Evolutionary conservation across 2,797 vertebrate species (phyloP).

Genomic region (Gymnothorax reevesii): DNA sequence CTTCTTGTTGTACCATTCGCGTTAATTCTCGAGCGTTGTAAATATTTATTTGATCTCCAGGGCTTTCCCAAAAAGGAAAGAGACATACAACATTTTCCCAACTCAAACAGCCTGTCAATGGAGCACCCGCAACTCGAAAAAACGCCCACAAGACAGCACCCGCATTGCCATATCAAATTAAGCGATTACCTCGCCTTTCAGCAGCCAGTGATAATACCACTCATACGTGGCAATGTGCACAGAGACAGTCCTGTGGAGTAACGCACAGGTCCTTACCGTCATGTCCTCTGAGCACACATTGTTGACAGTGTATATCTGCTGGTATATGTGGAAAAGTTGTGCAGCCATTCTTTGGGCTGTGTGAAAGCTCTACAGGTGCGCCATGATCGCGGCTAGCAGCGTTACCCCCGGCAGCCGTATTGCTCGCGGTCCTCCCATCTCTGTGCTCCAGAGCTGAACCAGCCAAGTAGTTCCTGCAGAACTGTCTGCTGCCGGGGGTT

Average conservation of each 20-base stretch:
- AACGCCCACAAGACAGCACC: neutral
- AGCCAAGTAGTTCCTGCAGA: constrained; percentile 44
- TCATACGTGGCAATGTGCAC: neutral
- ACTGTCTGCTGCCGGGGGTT: constrained; percentile 74
- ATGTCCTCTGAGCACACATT: constrained; percentile 67
- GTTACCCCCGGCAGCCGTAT: constrained; percentile 13
- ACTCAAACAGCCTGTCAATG: neutral
- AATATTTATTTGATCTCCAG: constrained; percentile 1
- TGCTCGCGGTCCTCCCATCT: constrained; percentile 59
- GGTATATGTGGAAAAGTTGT: constrained; percentile 71
- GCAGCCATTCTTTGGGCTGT: constrained; percentile 61
- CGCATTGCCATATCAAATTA: neutral
- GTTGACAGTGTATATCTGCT: constrained; percentile 71
- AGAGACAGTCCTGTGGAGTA: neutral
- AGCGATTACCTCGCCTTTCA: neutral
- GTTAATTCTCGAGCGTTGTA: neutral
- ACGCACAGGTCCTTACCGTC: constrained; percentile 66
- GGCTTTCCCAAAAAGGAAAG: neutral
- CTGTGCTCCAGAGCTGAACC: constrained; percentile 56
- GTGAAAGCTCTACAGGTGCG: constrained; percentile 62
- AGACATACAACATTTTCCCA: neutral
- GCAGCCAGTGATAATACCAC: neutral
- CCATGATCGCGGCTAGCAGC: constrained; percentile 15
- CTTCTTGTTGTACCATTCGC: neutral
- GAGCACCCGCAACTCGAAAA: neutral